Evolutionary conservation across 64 coral and sea anemone genomes (phyloP), one percentile per base, ranked within the genome.

Genomic region (Orbicella faveolata): DNA sequence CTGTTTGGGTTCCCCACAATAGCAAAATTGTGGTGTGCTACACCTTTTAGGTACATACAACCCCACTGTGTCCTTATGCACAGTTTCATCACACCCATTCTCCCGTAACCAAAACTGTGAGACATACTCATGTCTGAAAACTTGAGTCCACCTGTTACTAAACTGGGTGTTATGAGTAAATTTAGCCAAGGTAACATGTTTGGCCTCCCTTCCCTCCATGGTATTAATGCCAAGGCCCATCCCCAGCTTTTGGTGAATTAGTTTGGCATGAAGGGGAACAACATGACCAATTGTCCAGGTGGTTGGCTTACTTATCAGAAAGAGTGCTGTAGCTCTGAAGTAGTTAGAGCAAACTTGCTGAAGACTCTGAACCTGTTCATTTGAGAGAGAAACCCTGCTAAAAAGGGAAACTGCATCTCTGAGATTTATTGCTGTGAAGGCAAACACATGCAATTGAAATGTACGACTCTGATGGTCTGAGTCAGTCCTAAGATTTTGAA

Each of bases 201-300:
- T 78, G 17, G 76, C 76, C 48, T 81, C 88, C 75, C 93, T 94
- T 33, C 93, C 88, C 67, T 91, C 85, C 78, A 88, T 91, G 1
- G 77, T 87, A 52, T 88, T 88, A 39, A 88, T 81, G 18, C 72
- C 84, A 20, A 91, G 17, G 20, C 93, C 89, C 93, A 87, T 51
- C 51, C 89, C 83, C 62, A 77, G 14, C 26, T 21, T 87, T 21
- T 84, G 25, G 48, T 19, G 10, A 72, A 90, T 54, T 63, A 87
- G 66, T 70, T 84, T 80, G 48, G 89, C 77, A 57, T 95, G 93
- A 34, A 83, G 52, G 17, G 89, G 93, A 30, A 91, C 89, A 73
- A 95, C 54, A 91, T 91, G 77, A 51, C 84, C 78, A 76, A 95
- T 87, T 52, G 89, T 95, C 89, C 93, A 95, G 36, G 78, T 25